phyloP scores from a whole-genome alignment of 2,113 vertebrate genomes.

The Marmota monax region DNA sequence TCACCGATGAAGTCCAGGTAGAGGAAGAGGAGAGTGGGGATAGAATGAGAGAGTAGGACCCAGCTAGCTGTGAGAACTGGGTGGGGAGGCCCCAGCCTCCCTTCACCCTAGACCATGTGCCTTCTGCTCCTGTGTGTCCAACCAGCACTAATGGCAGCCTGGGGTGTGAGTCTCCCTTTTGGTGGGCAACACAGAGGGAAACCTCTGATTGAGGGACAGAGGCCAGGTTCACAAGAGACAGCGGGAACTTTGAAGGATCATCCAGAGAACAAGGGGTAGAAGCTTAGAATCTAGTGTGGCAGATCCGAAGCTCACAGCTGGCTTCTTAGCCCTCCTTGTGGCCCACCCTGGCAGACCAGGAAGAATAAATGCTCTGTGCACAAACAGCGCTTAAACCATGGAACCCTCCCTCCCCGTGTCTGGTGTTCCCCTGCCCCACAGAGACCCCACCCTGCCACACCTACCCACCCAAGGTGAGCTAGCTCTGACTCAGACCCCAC shows the following conservation, averaged over 20 bases:
- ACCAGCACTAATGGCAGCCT: neutral
- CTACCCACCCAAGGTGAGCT: neutral
- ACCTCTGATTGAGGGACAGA: neutral
- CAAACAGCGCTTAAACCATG: neutral
- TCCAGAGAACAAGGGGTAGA: neutral
- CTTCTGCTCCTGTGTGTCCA: neutral
- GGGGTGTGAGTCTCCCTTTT: neutral
- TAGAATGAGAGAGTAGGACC: neutral
- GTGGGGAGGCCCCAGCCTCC: neutral
- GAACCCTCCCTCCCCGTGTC: neutral
- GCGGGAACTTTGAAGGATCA: neutral
- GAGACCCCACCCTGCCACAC: neutral
- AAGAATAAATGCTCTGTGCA: too few species aligned
- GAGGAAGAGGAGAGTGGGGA: neutral
- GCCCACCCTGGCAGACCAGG: neutral
- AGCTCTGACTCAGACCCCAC: neutral
- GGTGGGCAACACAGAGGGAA: neutral
- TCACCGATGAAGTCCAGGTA: neutral
- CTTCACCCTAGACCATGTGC: neutral
- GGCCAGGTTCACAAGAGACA: neutral
- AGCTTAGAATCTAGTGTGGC: accelerated
- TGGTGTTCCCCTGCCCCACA: neutral
- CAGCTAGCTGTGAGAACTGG: neutral
- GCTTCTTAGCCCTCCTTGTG: neutral
- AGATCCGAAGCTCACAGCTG: neutral